These are phyloP conservation scores for Tiphia femorata DNA, from an alignment of 2,888 invertebrate species.

Conservation along the genomic window DNA sequence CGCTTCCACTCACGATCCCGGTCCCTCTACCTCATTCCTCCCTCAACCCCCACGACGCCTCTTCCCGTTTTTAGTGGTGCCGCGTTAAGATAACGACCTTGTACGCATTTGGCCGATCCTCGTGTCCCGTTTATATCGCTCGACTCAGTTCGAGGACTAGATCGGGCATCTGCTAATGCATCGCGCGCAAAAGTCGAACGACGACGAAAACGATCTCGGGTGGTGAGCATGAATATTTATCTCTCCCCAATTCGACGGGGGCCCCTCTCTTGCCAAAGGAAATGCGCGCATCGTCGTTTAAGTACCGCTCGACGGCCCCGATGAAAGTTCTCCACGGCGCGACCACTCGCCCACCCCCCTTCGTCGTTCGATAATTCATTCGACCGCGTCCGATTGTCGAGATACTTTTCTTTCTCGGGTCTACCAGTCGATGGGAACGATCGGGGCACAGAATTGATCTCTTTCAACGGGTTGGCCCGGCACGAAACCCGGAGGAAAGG, in stretches of 20 bases:
- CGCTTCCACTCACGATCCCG: constrained; percentile 6
- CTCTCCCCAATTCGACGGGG: constrained; percentile 24
- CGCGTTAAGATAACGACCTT: constrained; percentile 57
- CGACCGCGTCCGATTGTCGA: too few relatives aligned
- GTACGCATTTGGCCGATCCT: constrained; percentile 49
- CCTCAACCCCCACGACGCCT: constrained; percentile 21
- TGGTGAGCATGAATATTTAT: constrained; percentile 54
- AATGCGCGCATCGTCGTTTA: constrained; percentile 22
- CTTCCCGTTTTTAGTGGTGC: constrained; percentile 45
- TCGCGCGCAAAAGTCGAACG: constrained; percentile 43
- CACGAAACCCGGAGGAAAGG: too few relatives aligned
- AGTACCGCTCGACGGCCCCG: constrained; percentile 23
- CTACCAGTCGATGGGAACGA: too few relatives aligned
- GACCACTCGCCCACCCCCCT: too few relatives aligned
- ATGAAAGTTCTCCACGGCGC: too few relatives aligned
- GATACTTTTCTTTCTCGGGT: too few relatives aligned
- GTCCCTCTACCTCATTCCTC: background rate
- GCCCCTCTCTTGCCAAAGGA: constrained; percentile 38
- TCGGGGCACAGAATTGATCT: too few relatives aligned
- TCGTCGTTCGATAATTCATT: too few relatives aligned
- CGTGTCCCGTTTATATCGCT: constrained; percentile 41
- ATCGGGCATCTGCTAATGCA: constrained; percentile 54
- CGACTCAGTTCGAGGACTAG: constrained; percentile 33
- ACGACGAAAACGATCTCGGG: constrained; percentile 20
- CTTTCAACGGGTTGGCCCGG: too few relatives aligned